phyloP scores from a whole-genome alignment of 1,140 invertebrate species.

The Papilio polyxenes region DNA sequence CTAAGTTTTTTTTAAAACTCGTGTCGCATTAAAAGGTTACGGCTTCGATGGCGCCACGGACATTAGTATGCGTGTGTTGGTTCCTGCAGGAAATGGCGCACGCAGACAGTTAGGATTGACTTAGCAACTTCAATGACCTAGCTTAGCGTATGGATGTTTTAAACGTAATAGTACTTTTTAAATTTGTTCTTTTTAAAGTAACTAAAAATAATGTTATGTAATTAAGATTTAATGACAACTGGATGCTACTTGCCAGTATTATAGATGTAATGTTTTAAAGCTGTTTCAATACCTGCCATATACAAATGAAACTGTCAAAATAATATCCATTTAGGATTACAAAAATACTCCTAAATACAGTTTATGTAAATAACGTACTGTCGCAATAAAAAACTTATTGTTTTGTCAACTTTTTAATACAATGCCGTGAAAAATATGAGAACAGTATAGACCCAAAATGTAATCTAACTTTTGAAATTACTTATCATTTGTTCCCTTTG shows the following conservation, averaged over 20 bases:
- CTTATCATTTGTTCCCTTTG: conserved; percentile 33
- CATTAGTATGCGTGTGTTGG: conserved; percentile 54
- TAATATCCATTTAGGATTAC: background rate
- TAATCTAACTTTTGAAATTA: conserved; percentile 39
- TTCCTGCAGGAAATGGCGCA: conserved; percentile 55
- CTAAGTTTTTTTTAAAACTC: conserved; percentile 36
- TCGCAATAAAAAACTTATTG: background rate
- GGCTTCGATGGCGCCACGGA: conserved; percentile 37
- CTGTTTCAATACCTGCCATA: too few relatives aligned
- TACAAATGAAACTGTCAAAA: too few relatives aligned
- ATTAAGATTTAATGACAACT: background rate
- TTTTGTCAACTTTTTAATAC: conserved; percentile 33
- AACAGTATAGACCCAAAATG: conserved; percentile 25
- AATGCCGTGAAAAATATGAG: conserved; percentile 30
- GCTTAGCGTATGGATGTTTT: conserved; percentile 18
- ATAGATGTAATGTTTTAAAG: too few relatives aligned
- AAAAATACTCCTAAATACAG: background rate
- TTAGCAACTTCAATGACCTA: conserved; percentile 64
- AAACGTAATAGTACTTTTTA: background rate
- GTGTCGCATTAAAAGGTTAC: conserved; percentile 27
- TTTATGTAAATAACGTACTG: background rate
- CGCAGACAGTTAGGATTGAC: conserved; percentile 61
- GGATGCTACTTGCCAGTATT: background rate
- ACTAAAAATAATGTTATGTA: too few relatives aligned
- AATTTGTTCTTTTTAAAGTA: background rate